Evolutionary conservation across 2,888 invertebrate species (phyloP), one percentile per base, ranked within the genome.

Genomic region (Spodoptera littoralis): DNA sequence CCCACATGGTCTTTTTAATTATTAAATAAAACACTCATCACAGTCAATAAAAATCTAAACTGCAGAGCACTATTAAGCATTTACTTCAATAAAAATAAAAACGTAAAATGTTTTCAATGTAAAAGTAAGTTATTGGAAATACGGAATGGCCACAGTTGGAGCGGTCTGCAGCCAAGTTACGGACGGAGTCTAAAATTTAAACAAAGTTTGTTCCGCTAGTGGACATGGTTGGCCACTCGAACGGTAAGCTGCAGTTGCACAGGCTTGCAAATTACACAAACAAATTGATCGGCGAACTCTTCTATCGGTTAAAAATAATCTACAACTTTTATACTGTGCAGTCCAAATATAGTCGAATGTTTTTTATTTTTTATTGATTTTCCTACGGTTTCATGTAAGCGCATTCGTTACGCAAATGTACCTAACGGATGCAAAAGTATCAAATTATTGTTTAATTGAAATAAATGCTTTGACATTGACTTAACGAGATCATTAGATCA

Each of bases 181-280:
- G 81, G 83, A 76, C 73, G 70, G 80, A 84, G 82, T 83, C 82
- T 82, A 75, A 80, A 86, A 85, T 88, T 86, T 84, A 81, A 85
- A 80, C 84, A 86, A 89, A 88, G 87, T 90, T 88, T 85, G 88
- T 88, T 85, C 86, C 85, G 87, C 83, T 82, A 82, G 80, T 70
- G 82, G 83, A 85, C 85, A 86, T 82, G 83, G 83, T 81, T 65
- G 77, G 85, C 86, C 85, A 87, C 85, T 89, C 85, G 82, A 83
- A 82, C 70, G 75, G 77, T 70, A 74, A 79, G 77, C 80, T 58
- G 58, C 62, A 55, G 62, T 59, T 60, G 60, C 67, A 70, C 65
- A 71, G 71, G 74, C 65, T 72, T 80, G 67, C 68, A 73, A 80
- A 75, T 80, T 75, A 71, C 73, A 70, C 56, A 48, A 62, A 70